Percentiles rank a stretch among this genome's conserved stretches.
Evolutionary conservation across 2,797 vertebrate species (phyloP).

Genomic region (Echeneis naucrates): DNA sequence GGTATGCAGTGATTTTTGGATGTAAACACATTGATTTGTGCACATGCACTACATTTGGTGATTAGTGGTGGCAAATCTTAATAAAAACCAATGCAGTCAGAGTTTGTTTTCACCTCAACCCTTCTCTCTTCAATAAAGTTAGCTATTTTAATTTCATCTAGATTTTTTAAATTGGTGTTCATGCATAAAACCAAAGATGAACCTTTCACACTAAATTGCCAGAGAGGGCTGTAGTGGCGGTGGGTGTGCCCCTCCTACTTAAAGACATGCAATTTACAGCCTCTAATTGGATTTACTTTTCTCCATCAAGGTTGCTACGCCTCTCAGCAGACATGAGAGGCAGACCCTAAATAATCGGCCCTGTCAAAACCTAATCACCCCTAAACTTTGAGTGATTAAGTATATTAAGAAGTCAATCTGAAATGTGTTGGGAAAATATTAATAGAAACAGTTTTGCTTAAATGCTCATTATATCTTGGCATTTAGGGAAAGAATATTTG

Average conservation of each 20-base stretch:
- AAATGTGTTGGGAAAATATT: neutral
- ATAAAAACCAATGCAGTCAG: conserved; percentile 8
- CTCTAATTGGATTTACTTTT: neutral
- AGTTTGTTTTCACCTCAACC: neutral
- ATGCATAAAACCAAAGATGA: neutral
- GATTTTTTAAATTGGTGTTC: neutral
- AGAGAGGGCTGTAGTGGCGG: neutral
- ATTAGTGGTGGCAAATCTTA: conserved; percentile 12
- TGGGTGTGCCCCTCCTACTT: neutral
- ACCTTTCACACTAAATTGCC: neutral
- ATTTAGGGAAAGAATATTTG: neutral
- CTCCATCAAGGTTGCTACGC: neutral
- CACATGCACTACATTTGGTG: conserved; percentile 17
- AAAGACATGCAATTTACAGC: neutral
- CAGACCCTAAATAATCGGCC: neutral
- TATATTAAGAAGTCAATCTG: neutral
- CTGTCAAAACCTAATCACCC: neutral
- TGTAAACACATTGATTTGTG: neutral
- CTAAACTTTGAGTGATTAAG: neutral
- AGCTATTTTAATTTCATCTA: neutral
- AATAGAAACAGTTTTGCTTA: conserved; percentile 1
- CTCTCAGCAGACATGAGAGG: neutral
- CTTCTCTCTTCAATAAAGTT: neutral
- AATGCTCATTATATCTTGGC: conserved; percentile 1
- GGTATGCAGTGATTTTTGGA: conserved; percentile 2